A percentile compares a stretch with the other conserved stretches of the same genome.
Conservation (phyloP, 2,888 invertebrate species). For the Dastarcus helophoroides region DNA sequence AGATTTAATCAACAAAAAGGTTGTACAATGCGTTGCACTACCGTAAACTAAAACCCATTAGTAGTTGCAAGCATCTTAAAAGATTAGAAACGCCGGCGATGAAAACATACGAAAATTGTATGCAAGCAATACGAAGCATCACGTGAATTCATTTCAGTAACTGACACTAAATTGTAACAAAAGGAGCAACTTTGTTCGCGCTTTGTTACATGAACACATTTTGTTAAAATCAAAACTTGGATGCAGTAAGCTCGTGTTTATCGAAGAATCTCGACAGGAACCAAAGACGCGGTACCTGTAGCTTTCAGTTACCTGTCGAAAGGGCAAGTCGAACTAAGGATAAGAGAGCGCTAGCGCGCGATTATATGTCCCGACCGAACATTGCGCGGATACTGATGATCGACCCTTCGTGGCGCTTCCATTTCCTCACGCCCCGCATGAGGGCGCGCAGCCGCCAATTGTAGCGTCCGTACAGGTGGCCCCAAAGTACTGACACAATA, state of each 20-base stretch:
- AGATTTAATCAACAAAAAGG: too few species aligned
- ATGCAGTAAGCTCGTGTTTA: neutral
- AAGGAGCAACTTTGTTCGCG: too few species aligned
- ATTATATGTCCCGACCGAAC: constrained; percentile 34
- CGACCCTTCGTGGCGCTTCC: constrained; percentile 27
- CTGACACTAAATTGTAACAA: too few species aligned
- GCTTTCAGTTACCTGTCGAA: constrained; percentile 25
- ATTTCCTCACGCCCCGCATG: constrained; percentile 27
- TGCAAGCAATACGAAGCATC: too few species aligned
- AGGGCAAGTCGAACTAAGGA: constrained; percentile 26
- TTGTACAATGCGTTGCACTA: too few species aligned
- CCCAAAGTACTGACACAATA: constrained; percentile 17
- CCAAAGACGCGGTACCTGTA: constrained; percentile 24
- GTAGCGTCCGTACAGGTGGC: constrained; percentile 31
- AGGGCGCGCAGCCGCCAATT: constrained; percentile 26
- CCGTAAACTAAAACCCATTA: too few species aligned
- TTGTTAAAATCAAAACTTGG: too few species aligned
- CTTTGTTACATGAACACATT: too few species aligned
- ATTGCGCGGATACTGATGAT: constrained; percentile 36
- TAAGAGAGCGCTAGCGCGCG: constrained; percentile 25
- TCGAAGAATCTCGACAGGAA: neutral
- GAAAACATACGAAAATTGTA: too few species aligned
- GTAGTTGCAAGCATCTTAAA: too few species aligned
- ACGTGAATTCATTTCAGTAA: too few species aligned
- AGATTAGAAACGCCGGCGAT: too few species aligned